Evolutionary conservation across 2,113 vertebrate genomes (phyloP), one percentile per base, ranked within the genome.

Genomic region (Rhinolophus sinicus): DNA sequence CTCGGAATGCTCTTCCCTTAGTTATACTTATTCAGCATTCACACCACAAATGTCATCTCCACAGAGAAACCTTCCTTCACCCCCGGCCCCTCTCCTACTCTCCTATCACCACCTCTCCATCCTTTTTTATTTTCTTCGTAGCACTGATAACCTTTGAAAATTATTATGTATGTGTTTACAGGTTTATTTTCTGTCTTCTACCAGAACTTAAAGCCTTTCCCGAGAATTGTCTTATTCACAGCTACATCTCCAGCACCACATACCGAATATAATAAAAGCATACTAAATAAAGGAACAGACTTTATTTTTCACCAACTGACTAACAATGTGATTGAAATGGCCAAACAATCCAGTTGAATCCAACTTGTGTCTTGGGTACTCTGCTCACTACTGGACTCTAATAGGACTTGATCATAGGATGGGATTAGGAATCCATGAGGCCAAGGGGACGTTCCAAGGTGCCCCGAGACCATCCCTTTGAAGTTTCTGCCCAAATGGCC

Each of bases 211-310:
- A 69, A 95, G 76, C 8, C 35, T 4, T 8, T 47, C 69, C 12
- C 10, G 56, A 84, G 15, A 87, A 54, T 58, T 35, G 19, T n/a
- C 38, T 69, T 86, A 70, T 40, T 83, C 44, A 86, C 10, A 94
- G 35, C 65, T 44, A 38, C 22, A 85, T 47, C 50, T 58, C 67
- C 19, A 88, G 38, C 10, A 91, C 13, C 16, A 78, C 72, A 21
- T n/a, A 62, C 19, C 54, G 28, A 21, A 88, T 5, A 44, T 78
- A 64, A 22, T 56, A 78, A 52, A 70, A 38, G 38, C 18, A 87
- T 16, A 35, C 35, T 93, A 22, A 86, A 92, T 76, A 12, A 81
- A 96, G 73, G 33, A 72, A 78, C 24, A 19, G 75, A 90, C 64
- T 72, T 40, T 78, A 30, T 38, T 65, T 86, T 50, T 26, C 21